Evolutionary conservation across 23 tunicate genomes (phyloP).

Genomic region (Halocynthia aurantium): DNA sequence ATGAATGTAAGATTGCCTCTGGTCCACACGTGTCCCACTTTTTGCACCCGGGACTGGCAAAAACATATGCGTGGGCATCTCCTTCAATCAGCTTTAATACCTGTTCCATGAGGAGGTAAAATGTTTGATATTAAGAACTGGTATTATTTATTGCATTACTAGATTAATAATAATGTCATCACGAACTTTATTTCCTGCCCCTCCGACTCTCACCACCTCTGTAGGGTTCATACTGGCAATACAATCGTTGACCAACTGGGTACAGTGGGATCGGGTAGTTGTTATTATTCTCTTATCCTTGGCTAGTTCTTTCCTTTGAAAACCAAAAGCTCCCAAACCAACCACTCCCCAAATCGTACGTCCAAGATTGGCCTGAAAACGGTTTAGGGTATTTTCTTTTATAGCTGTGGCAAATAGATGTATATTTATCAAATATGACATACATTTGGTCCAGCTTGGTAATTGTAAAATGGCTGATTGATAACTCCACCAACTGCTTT

Average conservation of each 20-base stretch:
- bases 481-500: slow-evolving; percentile 96
- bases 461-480: slow-evolving; percentile 95
- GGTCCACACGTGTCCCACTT: slow-evolving; percentile 99
- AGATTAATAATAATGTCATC: background rate
- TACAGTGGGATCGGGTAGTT: slow-evolving; percentile 93
- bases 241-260: slow-evolving; percentile 76
- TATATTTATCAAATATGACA: background rate
- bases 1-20: slow-evolving; percentile 81
- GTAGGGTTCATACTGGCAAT: slow-evolving; percentile 88
- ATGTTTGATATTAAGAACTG: background rate
- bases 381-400: background rate
- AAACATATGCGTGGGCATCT: slow-evolving; percentile 97
- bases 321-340: slow-evolving; percentile 97
- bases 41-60: slow-evolving; percentile 96
- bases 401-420: background rate
- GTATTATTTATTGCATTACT: background rate
- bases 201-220: slow-evolving; percentile 85
- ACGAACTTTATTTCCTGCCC: slow-evolving; percentile 95
- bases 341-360: slow-evolving; percentile 97
- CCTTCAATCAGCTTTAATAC: slow-evolving; percentile 88
- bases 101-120: slow-evolving; percentile 17
- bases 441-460: slow-evolving; percentile 65
- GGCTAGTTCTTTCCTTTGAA: slow-evolving; percentile 70
- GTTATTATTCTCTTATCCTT: slow-evolving; percentile 55
- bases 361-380: slow-evolving; percentile 46